Evolutionary conservation across 92 coral and sea anemone species (phyloP).

Genomic region (Zoanthus sociatus): DNA sequence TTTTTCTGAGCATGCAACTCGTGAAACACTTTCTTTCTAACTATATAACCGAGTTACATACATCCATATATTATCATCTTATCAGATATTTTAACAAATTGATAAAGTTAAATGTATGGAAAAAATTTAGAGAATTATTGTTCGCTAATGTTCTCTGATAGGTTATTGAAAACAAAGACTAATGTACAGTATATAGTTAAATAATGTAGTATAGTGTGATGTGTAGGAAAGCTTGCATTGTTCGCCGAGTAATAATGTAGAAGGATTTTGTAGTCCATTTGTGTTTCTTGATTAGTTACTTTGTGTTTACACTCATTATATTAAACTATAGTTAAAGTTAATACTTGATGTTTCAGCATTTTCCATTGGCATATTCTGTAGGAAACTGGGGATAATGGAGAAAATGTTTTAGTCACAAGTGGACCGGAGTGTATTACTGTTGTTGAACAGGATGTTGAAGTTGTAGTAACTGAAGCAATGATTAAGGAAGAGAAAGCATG

Average conservation of each 20-base stretch:
- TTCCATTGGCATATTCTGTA: neutral
- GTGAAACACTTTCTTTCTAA: too few relatives aligned
- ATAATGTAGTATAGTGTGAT: too few relatives aligned
- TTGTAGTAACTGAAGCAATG: slow-evolving; percentile 66
- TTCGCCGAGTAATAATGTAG: too few relatives aligned
- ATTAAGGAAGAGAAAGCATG: slow-evolving; percentile 76
- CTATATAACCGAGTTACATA: neutral
- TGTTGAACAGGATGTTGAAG: slow-evolving; percentile 2
- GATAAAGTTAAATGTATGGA: too few relatives aligned
- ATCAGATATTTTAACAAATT: neutral
- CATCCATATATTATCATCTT: neutral
- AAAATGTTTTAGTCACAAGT: neutral
- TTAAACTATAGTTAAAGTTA: neutral
- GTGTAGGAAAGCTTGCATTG: too few relatives aligned
- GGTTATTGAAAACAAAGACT: too few relatives aligned
- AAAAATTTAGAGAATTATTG: too few relatives aligned
- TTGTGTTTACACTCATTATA: neutral
- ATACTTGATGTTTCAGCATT: neutral
- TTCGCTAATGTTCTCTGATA: too few relatives aligned
- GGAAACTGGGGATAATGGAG: neutral
- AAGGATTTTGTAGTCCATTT: too few relatives aligned
- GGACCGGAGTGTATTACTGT: neutral
- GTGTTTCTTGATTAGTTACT: too few relatives aligned
- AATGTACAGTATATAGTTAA: too few relatives aligned
- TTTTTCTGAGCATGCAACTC: too few relatives aligned